Evolutionary conservation across 2,888 invertebrate species (phyloP).

Genomic region (Enoplolaimus lenunculus): DNA sequence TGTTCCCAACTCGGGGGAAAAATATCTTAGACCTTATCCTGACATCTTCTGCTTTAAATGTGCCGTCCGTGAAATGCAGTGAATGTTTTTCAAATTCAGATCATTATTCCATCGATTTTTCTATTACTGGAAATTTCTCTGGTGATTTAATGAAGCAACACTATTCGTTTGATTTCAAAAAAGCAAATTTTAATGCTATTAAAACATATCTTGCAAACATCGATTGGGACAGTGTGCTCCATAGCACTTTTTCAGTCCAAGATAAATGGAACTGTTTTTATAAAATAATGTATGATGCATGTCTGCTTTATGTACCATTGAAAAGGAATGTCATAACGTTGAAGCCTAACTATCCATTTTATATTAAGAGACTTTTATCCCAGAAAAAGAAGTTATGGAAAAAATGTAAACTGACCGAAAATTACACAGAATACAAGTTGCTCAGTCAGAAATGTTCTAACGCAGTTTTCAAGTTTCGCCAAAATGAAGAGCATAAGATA

Average conservation of each 20-base stretch:
- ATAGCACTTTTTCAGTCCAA: background rate
- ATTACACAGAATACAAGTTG: background rate
- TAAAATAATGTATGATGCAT: background rate
- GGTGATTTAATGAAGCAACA: no score
- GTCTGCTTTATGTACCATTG: background rate
- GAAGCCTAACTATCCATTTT: background rate
- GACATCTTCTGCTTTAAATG: no score
- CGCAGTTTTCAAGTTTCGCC: background rate
- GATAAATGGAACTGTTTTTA: background rate
- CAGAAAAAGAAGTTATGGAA: background rate
- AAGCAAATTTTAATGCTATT: no score
- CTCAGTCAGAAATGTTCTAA: background rate
- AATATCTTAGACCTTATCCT: no score
- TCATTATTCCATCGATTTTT: no score
- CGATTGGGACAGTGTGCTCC: background rate
- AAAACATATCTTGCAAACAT: background rate
- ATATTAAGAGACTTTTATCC: background rate
- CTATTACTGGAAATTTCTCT: no score
- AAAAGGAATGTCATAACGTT: background rate
- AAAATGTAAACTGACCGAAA: background rate
- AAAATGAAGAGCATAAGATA: background rate
- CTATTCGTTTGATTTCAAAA: no score
- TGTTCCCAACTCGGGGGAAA: no score
- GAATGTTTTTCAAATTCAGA: no score
- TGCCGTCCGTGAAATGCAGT: no score